Evolutionary conservation across 2,888 invertebrate species (phyloP), one percentile per base, ranked within the genome.

Genomic region (Cheilosia scutellata): DNA sequence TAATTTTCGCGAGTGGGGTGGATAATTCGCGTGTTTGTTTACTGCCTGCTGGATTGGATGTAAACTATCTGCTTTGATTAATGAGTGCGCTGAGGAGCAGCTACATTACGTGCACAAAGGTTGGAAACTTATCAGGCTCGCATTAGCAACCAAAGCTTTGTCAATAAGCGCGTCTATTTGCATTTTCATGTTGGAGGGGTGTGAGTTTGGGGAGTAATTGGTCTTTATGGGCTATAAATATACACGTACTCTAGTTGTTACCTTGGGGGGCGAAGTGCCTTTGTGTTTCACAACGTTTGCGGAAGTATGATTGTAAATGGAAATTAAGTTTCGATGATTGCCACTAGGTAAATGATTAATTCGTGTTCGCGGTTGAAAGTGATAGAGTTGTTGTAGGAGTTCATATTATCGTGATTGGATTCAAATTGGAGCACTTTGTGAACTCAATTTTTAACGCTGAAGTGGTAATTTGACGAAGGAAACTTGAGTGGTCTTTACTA

Each of bases 21-120:
- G 60, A 27, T 76, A 60, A 76, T 60, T 77, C 62, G 47, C 62
- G 44, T 68, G 57, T 71, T 63, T 71, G 70, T 31, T 63, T 57
- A 47, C 47, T 47, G 37, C 37, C 16, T 27, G 27, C 44, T 70
- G 49, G 40, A 29, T 70, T 27, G 31, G 53, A 49, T 68, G 44
- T 62, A 40, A 66, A 53, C 60, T 76, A 42, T 62, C 62, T 49
- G 51, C 27, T 78, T 70, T 71, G 78, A 78, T 70, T 70, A 78
- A 65, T 71, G 72, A 53, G 25, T 42, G 51, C 33, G 37, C 29
- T 20, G 63, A 51, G 60, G 68, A 51, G 65, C 29, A 63, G 44
- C 40, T 55, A 55, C 55, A 63, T 70, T 49, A 70, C 9, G 40
- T 11, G 20, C 11, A 66, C 71, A 58, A 60, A 72, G 71, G 33